A percentile compares a stretch with the other conserved stretches of the same genome.
phyloP scores from a whole-genome alignment of 2,888 invertebrate species.

The Agapostemon virescens region DNA sequence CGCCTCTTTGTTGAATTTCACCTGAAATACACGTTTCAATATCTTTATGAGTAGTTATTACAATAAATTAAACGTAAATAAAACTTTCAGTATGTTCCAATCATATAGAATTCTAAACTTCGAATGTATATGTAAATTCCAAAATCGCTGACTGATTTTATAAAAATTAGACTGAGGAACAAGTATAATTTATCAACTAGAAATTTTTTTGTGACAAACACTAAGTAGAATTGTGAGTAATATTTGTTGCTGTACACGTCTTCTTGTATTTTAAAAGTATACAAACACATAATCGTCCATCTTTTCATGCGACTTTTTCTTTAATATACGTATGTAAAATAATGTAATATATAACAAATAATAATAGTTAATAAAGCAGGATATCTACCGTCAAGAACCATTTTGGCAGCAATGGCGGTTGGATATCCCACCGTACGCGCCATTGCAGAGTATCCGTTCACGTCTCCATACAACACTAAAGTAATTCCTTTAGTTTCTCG shows the following conservation, averaged over 20 bases:
- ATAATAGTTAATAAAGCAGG: neutral
- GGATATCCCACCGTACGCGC: slow-evolving; percentile 95
- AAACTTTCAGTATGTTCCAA: neutral
- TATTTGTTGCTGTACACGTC: no score
- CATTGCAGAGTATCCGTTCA: slow-evolving; percentile 96
- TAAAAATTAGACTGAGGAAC: no score
- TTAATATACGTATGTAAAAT: neutral
- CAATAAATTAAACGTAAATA: neutral
- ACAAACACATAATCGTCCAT: neutral
- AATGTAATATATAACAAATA: neutral
- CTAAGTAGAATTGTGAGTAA: no score
- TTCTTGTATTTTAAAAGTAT: no score
- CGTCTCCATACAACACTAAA: slow-evolving; percentile 94
- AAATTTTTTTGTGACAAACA: no score
- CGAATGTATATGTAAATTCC: no score
- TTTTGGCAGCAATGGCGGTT: slow-evolving; percentile 97
- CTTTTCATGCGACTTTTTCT: neutral
- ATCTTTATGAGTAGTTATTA: neutral
- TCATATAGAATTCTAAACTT: no score
- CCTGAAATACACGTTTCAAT: slow-evolving; percentile 82
- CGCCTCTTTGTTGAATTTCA: slow-evolving; percentile 97
- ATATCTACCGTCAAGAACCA: slow-evolving; percentile 94
- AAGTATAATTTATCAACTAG: no score
- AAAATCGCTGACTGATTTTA: no score
- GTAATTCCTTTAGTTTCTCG: slow-evolving; percentile 91